phyloP scores from a whole-genome alignment of 2,888 invertebrate genomes.

The Eurois occulta region DNA sequence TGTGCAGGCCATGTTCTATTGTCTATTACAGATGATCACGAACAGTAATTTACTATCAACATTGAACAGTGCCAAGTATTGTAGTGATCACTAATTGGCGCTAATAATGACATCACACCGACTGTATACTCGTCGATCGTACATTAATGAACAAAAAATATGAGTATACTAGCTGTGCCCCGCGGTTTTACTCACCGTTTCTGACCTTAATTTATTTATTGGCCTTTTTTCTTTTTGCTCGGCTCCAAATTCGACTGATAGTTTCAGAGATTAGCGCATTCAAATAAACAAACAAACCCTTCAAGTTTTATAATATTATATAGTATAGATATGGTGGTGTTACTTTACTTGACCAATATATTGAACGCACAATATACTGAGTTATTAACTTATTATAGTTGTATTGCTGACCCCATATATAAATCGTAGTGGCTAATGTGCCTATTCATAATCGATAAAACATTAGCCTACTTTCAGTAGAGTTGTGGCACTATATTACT shows the following conservation, averaged over 20 bases:
- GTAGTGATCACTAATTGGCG: conserved; percentile 20
- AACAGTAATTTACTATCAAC: conserved; percentile 23
- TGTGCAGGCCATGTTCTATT: too few species aligned
- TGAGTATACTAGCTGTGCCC: neutral
- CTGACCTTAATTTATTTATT: neutral
- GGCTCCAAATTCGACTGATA: neutral
- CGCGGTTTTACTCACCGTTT: neutral
- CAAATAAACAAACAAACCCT: neutral
- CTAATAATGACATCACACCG: conserved; percentile 24
- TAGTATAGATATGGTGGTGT: neutral
- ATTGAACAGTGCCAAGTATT: conserved; percentile 34
- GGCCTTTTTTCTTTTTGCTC: neutral
- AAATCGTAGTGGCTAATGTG: conserved; percentile 1
- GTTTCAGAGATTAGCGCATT: neutral
- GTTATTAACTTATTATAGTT: neutral
- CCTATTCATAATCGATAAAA: conserved; percentile 24
- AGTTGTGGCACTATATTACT: conserved; percentile 3
- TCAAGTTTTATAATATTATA: neutral
- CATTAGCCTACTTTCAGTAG: conserved; percentile 47
- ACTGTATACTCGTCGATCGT: neutral
- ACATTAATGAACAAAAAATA: neutral
- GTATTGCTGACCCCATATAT: conserved; percentile 33
- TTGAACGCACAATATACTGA: neutral
- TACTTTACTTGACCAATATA: conserved; percentile 3
- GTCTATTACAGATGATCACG: neutral